phyloP scores from a whole-genome alignment of 2,888 invertebrate species.

The Fissipunctia ypsillon region DNA sequence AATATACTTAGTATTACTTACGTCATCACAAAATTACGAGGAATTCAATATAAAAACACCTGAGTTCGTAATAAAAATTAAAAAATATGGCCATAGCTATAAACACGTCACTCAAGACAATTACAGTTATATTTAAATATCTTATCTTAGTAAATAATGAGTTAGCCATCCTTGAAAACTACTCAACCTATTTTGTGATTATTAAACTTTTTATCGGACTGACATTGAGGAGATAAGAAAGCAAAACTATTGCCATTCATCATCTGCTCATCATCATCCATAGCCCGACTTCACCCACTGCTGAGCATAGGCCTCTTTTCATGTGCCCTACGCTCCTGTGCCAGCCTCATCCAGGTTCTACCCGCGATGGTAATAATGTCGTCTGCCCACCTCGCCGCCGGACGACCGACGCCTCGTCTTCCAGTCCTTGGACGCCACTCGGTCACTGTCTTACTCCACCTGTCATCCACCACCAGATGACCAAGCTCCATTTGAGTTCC shows the following conservation, averaged over 20 bases:
- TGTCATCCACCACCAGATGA: too few species aligned
- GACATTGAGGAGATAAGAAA: neutral
- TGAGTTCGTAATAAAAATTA: neutral
- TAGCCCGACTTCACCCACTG: too few species aligned
- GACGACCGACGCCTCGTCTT: too few species aligned
- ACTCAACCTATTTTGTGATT: constrained; percentile 30
- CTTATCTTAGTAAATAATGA: constrained; percentile 53
- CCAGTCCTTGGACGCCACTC: too few species aligned
- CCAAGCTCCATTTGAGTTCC: too few species aligned
- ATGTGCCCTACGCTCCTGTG: too few species aligned
- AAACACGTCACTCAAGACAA: neutral
- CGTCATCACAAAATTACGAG: constrained; percentile 2
- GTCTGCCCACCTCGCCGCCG: too few species aligned
- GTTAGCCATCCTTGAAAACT: constrained; percentile 29
- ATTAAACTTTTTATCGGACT: constrained; percentile 20
- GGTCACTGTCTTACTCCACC: too few species aligned
- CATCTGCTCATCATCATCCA: too few species aligned
- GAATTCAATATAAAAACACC: constrained; percentile 9
- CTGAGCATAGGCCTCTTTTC: too few species aligned
- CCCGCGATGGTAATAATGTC: too few species aligned
- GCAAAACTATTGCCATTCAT: neutral
- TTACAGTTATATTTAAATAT: constrained; percentile 21
- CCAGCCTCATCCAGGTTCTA: too few species aligned
- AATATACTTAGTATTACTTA: neutral
- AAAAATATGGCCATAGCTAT: constrained; percentile 6